Evolutionary conservation across 1,140 invertebrate genomes (phyloP).

Genomic region (Sipha flava): DNA sequence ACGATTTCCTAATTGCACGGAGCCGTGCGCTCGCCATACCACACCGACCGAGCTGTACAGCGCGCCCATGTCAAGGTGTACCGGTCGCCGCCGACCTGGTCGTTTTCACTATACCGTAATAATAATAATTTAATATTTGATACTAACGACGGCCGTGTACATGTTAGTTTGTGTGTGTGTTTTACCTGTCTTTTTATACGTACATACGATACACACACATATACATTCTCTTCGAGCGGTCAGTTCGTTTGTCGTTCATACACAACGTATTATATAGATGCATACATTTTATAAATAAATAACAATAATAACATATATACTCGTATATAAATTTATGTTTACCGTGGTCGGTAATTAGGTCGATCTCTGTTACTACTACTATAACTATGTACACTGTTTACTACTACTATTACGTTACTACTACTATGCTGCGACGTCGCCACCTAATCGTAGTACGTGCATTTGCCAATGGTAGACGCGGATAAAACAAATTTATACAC

Average conservation of each 20-base stretch:
- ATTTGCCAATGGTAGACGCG: too few relatives aligned
- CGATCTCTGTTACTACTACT: not conserved
- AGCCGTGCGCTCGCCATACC: not conserved
- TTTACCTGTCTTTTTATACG: not conserved
- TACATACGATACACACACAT: not conserved
- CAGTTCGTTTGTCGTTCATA: not conserved
- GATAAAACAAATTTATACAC: too few relatives aligned
- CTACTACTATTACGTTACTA: not conserved
- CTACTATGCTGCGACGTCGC: not conserved
- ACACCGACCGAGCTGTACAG: not conserved
- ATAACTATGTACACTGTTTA: not conserved
- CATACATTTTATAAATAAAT: too few relatives aligned
- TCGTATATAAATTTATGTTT: too few relatives aligned
- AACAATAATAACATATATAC: too few relatives aligned
- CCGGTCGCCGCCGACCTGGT: constrained; percentile 4
- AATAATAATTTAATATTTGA: not conserved
- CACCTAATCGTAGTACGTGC: too few relatives aligned
- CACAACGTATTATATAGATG: too few relatives aligned
- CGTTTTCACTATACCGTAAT: constrained; percentile 5
- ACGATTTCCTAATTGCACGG: not conserved
- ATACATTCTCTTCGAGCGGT: not conserved
- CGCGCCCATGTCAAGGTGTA: constrained; percentile 28
- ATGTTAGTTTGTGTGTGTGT: not conserved
- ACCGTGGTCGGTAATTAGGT: not conserved
- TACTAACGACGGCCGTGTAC: not conserved